These are phyloP conservation scores for Catocala nupta DNA, from an alignment of 2,888 invertebrate species.

Conservation along the genomic window DNA sequence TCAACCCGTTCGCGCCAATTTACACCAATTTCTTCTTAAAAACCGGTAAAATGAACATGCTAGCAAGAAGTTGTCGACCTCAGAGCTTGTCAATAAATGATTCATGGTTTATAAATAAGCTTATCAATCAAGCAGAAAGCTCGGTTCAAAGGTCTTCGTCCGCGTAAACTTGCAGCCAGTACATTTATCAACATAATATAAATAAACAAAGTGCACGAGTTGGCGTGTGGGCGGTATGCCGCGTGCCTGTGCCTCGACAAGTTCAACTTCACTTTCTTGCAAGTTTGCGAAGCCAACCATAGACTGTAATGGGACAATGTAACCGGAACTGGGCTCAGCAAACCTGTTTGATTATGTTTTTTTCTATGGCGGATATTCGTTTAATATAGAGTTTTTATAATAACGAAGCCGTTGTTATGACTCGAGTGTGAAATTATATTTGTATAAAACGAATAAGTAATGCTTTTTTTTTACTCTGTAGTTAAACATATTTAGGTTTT, in stretches of 20 bases:
- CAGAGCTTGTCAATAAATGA: slow-evolving; percentile 46
- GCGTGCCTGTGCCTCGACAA: slow-evolving; percentile 25
- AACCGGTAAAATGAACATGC: slow-evolving; percentile 12
- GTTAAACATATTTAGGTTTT: no score
- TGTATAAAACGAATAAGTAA: not conserved
- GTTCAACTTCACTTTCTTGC: slow-evolving; percentile 49
- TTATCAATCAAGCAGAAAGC: slow-evolving; percentile 54
- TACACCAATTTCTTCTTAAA: slow-evolving; percentile 10
- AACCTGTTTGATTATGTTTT: slow-evolving; percentile 24
- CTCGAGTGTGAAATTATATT: not conserved
- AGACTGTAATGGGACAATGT: slow-evolving; percentile 23
- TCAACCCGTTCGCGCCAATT: not conserved
- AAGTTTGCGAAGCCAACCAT: slow-evolving; percentile 29
- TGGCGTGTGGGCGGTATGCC: slow-evolving; percentile 32
- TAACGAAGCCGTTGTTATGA: no score
- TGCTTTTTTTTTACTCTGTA: no score
- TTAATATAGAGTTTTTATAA: not conserved
- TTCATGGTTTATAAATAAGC: slow-evolving; percentile 47
- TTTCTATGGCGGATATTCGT: not conserved
- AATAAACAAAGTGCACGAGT: slow-evolving; percentile 46
- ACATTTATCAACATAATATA: slow-evolving; percentile 46
- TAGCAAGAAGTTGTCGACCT: slow-evolving; percentile 35
- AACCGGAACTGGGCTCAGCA: slow-evolving; percentile 17
- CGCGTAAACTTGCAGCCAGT: slow-evolving; percentile 50
- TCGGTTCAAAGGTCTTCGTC: slow-evolving; percentile 58